Conservation (phyloP, 2,888 invertebrate genomes). For the Tholera decimalis region DNA sequence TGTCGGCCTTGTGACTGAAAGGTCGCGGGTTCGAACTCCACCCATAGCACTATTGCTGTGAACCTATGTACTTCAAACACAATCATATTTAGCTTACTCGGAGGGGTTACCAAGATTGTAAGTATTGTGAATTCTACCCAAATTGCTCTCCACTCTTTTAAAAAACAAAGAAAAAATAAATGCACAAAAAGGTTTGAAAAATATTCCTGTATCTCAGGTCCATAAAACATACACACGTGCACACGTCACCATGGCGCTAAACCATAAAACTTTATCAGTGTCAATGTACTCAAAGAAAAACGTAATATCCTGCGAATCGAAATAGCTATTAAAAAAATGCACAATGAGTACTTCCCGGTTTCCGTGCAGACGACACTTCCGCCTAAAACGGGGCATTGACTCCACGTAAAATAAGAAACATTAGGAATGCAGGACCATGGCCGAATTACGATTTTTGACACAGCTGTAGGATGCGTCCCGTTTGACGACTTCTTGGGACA, state of each 20-base stretch:
- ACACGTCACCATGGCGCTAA: slow-evolving; percentile 54
- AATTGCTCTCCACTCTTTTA: too few species aligned
- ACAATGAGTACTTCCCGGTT: slow-evolving; percentile 81
- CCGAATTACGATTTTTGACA: slow-evolving; percentile 82
- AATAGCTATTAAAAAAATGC: slow-evolving; percentile 86
- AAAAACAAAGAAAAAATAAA: too few species aligned
- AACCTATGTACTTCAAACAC: too few species aligned
- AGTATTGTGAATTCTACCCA: too few species aligned
- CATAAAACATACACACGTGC: not conserved
- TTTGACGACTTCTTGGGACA: slow-evolving; percentile 45
- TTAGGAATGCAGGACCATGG: slow-evolving; percentile 79
- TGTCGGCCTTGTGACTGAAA: too few species aligned
- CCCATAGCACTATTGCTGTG: too few species aligned
- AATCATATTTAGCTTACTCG: too few species aligned
- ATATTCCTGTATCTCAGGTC: not conserved
- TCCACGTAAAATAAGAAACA: slow-evolving; percentile 63
- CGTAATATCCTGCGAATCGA: slow-evolving; percentile 86
- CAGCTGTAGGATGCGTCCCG: slow-evolving; percentile 67
- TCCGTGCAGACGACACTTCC: slow-evolving; percentile 85
- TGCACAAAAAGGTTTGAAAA: not conserved
- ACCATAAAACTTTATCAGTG: slow-evolving; percentile 62
- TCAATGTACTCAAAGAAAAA: slow-evolving; percentile 73
- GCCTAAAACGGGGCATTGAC: slow-evolving; percentile 80
- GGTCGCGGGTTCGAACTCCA: too few species aligned
- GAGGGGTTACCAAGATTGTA: too few species aligned